Evolutionary conservation across 2,113 vertebrate genomes (phyloP).

Genomic region (Spilogale gracilis): DNA sequence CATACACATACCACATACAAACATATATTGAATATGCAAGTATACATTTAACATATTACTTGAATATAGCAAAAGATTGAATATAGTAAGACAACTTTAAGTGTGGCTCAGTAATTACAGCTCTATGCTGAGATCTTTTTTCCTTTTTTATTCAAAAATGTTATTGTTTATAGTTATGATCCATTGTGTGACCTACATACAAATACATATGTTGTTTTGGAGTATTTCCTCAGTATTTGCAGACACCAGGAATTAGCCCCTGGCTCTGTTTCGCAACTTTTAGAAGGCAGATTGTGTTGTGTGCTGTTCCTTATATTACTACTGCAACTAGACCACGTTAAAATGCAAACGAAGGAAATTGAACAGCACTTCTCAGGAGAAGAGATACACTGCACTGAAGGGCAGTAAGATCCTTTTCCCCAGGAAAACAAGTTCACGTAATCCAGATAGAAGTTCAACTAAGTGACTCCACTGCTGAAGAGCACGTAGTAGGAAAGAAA

Average conservation of each 20-base stretch:
- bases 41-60: not conserved
- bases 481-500: not conserved
- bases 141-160: slow-evolving; percentile 25
- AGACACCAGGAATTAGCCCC: slow-evolving; percentile 64
- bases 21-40: not conserved
- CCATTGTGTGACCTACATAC: slow-evolving; percentile 8
- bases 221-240: slow-evolving; percentile 64
- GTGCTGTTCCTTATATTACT: slow-evolving; percentile 49
- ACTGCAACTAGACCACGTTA: not conserved
- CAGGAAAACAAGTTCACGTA: not conserved
- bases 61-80: not conserved
- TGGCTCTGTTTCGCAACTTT: slow-evolving; percentile 64
- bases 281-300: slow-evolving; percentile 62
- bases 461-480: not conserved
- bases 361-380: not conserved
- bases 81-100: not conserved
- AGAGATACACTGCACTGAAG: not conserved
- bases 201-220: slow-evolving; percentile 53
- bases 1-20: not conserved
- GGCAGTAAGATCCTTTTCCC: not conserved
- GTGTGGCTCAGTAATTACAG: not conserved
- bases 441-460: not conserved
- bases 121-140: not conserved
- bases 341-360: slow-evolving; percentile 48
- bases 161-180: slow-evolving; percentile 33